Evolutionary conservation across 2,113 vertebrate species (phyloP).

Genomic region (Rostratula benghalensis): DNA sequence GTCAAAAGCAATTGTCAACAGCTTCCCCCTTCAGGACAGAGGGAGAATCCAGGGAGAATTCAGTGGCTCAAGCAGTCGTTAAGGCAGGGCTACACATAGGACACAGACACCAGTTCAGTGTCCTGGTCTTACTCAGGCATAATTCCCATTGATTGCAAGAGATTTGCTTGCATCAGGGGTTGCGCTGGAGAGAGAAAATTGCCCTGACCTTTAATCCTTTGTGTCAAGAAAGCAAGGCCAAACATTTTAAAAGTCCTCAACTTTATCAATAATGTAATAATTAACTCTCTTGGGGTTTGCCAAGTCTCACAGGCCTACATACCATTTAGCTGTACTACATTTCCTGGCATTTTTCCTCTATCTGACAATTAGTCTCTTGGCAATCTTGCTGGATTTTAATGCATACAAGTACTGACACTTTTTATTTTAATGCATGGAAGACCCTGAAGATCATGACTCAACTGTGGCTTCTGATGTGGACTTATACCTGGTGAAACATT

Average conservation of each 20-base stretch:
- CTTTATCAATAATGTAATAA: slow-evolving; percentile 63
- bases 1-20: neutral
- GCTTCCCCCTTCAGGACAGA: neutral
- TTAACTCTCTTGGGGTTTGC: slow-evolving; percentile 50
- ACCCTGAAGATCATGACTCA: neutral
- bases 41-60: neutral
- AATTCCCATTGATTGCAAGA: neutral
- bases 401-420: neutral
- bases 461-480: neutral
- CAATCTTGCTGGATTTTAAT: slow-evolving; percentile 23
- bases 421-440: neutral
- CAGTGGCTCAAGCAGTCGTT: neutral
- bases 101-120: neutral
- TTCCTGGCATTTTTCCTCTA: slow-evolving; percentile 46
- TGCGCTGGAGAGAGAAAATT: neutral
- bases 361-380: slow-evolving; percentile 54
- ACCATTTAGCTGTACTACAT: neutral
- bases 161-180: neutral
- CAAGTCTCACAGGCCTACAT: neutral
- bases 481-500: neutral
- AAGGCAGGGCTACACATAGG: neutral
- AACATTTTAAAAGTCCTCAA: slow-evolving; percentile 24
- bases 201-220: slow-evolving; percentile 33
- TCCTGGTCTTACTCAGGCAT: neutral
- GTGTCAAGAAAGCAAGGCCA: slow-evolving; percentile 42